phyloP scores from a whole-genome alignment of 2,888 invertebrate genomes.

The Epirrhoe alternata region DNA sequence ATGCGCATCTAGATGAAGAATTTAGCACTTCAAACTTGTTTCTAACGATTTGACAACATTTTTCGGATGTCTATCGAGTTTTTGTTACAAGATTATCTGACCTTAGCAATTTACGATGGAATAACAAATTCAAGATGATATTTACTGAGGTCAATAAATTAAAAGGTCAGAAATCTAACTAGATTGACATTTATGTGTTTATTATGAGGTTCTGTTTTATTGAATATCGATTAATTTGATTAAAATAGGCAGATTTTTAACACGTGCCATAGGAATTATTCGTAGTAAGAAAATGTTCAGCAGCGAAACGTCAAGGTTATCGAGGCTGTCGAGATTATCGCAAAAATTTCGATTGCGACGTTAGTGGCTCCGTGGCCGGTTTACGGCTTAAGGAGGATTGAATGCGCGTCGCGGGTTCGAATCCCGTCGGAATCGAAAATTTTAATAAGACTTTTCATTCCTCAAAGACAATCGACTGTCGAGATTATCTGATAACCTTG shows the following conservation, averaged over 20 bases:
- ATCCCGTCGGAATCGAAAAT: too few species aligned
- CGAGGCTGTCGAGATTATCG: too few species aligned
- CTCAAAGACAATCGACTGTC: too few species aligned
- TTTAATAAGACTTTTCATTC: too few species aligned
- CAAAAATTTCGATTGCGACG: too few species aligned
- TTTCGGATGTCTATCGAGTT: conserved; percentile 19
- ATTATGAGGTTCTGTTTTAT: conserved; percentile 1
- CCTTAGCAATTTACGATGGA: conserved; percentile 29
- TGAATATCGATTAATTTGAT: conserved; percentile 4
- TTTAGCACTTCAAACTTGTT: neutral
- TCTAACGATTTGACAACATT: neutral
- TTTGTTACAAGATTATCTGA: conserved; percentile 34
- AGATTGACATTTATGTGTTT: conserved; percentile 13
- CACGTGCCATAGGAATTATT: too few species aligned
- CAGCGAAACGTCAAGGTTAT: too few species aligned
- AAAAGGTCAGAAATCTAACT: conserved; percentile 21
- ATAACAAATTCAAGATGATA: conserved; percentile 18
- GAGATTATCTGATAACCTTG: neutral
- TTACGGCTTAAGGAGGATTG: too few species aligned
- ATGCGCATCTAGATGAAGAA: neutral
- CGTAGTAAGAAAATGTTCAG: too few species aligned
- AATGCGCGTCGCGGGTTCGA: too few species aligned
- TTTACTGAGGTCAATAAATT: conserved; percentile 27
- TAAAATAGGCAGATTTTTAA: neutral
- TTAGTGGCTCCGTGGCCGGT: too few species aligned